Conservation (phyloP, 1,140 invertebrate species). For the Teleogryllus occipitalis region DNA sequence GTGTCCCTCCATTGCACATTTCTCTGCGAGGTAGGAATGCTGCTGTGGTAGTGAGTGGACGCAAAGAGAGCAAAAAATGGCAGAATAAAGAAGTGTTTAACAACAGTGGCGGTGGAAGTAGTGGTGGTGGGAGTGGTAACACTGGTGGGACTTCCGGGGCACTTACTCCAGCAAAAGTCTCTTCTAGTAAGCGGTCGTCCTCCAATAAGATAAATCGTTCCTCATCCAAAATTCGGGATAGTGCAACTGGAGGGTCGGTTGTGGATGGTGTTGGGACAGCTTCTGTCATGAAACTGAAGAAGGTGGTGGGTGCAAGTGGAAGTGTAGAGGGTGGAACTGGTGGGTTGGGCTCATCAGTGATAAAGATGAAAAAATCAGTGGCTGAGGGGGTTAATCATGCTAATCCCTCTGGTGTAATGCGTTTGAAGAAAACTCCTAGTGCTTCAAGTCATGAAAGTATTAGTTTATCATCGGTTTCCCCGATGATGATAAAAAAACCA, state of each 20-base stretch:
- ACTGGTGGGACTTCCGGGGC: neutral
- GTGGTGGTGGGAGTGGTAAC: conserved; percentile 3
- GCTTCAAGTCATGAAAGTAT: neutral
- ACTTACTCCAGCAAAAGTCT: neutral
- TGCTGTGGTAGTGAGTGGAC: conserved; percentile 75
- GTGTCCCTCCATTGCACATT: conserved; percentile 83
- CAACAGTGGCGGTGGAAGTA: conserved; percentile 14
- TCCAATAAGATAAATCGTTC: conserved; percentile 19
- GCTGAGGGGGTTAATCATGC: neutral
- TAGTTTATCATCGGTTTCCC: neutral
- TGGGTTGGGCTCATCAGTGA: neutral
- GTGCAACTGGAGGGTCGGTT: neutral
- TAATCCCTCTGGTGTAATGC: neutral
- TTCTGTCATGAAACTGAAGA: neutral
- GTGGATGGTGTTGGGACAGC: neutral
- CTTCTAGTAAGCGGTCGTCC: conserved; percentile 14
- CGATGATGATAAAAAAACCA: neutral
- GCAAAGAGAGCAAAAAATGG: conserved; percentile 40
- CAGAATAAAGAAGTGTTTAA: conserved; percentile 23
- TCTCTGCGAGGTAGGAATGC: conserved; percentile 75
- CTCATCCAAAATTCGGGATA: conserved; percentile 15
- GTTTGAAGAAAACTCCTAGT: conserved; percentile 1
- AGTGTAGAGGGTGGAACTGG: neutral
- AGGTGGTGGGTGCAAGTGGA: neutral
- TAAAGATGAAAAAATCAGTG: conserved; percentile 11